Conservation (phyloP, 2,113 vertebrate species). For the Syngnathus scovelli region DNA sequence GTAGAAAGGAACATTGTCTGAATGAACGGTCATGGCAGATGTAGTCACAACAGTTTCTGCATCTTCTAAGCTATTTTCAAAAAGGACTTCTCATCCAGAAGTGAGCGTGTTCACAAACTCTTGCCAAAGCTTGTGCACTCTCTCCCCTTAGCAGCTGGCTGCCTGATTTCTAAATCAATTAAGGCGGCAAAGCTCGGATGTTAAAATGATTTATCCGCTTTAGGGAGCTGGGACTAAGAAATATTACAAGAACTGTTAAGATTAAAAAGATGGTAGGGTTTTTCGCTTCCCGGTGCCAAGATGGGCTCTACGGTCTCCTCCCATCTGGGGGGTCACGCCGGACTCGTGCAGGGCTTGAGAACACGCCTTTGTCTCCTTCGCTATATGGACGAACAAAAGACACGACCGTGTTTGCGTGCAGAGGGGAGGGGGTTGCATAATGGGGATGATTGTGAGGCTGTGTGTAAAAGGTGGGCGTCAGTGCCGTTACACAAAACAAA, state of each 20-base stretch:
- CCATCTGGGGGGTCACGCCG: slow-evolving; percentile 40
- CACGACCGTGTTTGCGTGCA: slow-evolving; percentile 52
- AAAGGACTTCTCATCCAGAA: background rate
- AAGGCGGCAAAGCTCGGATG: slow-evolving; percentile 44
- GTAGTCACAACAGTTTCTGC: background rate
- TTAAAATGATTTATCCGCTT: slow-evolving; percentile 51
- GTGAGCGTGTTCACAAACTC: slow-evolving; percentile 16
- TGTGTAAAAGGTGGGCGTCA: slow-evolving; percentile 10
- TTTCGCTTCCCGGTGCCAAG: slow-evolving; percentile 14
- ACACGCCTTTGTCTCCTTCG: slow-evolving; percentile 57
- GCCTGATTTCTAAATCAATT: slow-evolving; percentile 45
- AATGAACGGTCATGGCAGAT: background rate
- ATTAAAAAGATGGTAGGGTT: slow-evolving; percentile 22
- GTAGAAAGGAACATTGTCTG: slow-evolving; percentile 23
- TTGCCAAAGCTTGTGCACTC: slow-evolving; percentile 18
- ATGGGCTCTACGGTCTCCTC: slow-evolving; percentile 21
- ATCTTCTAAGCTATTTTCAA: background rate
- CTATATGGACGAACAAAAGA: slow-evolving; percentile 57
- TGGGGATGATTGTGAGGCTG: slow-evolving; percentile 43
- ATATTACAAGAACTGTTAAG: slow-evolving; percentile 33
- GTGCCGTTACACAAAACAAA: slow-evolving; percentile 52
- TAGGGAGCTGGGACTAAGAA: slow-evolving; percentile 26
- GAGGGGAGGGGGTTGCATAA: slow-evolving; percentile 25
- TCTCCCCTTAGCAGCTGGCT: slow-evolving; percentile 26
- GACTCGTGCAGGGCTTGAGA: slow-evolving; percentile 45